Evolutionary conservation across 2,888 invertebrate species (phyloP).

Genomic region (Acanthoscelides obtectus): DNA sequence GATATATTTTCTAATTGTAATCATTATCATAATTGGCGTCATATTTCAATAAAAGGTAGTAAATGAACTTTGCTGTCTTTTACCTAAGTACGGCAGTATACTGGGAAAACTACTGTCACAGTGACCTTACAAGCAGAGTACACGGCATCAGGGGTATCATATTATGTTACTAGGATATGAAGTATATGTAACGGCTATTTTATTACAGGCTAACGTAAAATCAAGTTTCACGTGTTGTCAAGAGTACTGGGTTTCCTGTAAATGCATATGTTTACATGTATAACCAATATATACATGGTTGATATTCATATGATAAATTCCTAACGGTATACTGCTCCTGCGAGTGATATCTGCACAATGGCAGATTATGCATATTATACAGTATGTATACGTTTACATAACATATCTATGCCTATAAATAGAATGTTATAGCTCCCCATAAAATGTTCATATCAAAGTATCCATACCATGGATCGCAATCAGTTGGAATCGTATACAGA

Average conservation of each 20-base stretch:
- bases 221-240: neutral
- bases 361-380: neutral
- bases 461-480: too few relatives aligned
- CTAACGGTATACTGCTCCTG: neutral
- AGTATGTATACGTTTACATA: too few relatives aligned
- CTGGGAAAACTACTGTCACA: neutral
- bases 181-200: neutral
- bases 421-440: neutral
- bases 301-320: neutral
- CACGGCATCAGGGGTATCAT: neutral
- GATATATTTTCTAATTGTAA: too few relatives aligned
- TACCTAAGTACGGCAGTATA: too few relatives aligned
- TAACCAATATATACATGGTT: neutral
- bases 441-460: too few relatives aligned
- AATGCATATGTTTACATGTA: neutral
- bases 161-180: neutral
- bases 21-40: too few relatives aligned
- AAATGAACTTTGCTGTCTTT: too few relatives aligned
- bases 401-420: neutral
- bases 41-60: too few relatives aligned
- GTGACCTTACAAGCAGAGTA: neutral
- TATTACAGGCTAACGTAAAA: neutral
- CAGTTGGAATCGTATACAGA: too few relatives aligned
- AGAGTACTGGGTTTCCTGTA: neutral
- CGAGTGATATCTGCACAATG: neutral